Conservation (phyloP, 2,797 vertebrate species). For the Iguana delicatissima region DNA sequence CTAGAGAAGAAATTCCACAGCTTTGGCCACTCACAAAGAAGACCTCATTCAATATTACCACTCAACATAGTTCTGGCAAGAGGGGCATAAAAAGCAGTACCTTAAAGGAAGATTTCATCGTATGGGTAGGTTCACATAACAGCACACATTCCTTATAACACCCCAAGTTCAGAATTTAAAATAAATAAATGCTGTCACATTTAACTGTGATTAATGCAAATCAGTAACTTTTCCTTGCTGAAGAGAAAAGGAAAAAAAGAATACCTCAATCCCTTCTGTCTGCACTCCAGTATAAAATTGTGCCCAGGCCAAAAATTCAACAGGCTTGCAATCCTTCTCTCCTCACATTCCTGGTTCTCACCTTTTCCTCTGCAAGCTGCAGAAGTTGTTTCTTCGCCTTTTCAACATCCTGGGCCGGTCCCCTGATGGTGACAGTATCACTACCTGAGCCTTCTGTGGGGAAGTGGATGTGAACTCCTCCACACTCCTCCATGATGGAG, state of each 20-base stretch:
- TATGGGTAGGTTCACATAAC: not conserved
- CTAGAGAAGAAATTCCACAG: not conserved
- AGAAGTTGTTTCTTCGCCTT: conserved; percentile 96
- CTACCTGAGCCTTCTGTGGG: conserved; percentile 96
- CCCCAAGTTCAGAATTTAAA: not conserved
- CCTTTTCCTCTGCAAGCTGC: conserved; percentile 98
- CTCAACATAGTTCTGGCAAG: not conserved
- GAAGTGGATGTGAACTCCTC: conserved; percentile 98
- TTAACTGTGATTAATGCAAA: not conserved
- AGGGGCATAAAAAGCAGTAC: not conserved
- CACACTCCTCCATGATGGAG: conserved; percentile 99
- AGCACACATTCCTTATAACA: not conserved
- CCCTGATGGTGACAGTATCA: conserved; percentile 96
- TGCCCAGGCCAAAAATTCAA: not conserved
- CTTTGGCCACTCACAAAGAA: not conserved
- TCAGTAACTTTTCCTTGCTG: not conserved
- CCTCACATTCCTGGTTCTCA: conserved; percentile 59
- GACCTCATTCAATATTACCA: not conserved
- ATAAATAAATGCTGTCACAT: not conserved
- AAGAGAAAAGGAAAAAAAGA: not conserved
- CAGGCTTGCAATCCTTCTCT: not conserved
- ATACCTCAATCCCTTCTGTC: not conserved
- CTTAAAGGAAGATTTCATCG: not conserved
- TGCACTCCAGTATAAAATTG: not conserved
- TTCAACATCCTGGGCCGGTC: conserved; percentile 94